Percentiles rank a stretch among this genome's conserved stretches.
Evolutionary conservation across 2,797 vertebrate species (phyloP).

Genomic region (Bryconaethiops microstoma): DNA sequence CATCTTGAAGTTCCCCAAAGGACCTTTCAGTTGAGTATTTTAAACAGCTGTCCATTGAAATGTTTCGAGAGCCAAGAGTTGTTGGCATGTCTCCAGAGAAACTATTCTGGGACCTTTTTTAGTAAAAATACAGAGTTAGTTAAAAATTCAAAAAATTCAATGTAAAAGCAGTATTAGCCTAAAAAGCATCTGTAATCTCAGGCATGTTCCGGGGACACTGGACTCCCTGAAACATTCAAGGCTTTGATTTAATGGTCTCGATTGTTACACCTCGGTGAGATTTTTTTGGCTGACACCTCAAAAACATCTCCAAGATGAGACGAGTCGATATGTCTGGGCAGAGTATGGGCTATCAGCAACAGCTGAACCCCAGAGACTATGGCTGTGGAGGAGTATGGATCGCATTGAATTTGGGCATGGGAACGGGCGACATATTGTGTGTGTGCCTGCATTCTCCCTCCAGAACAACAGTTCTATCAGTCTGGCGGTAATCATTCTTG

Average conservation of each 20-base stretch:
- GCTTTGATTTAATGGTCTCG: not conserved
- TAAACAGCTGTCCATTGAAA: no score
- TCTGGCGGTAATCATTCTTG: slow-evolving; percentile 11
- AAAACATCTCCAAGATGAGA: not conserved
- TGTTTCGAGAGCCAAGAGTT: no score
- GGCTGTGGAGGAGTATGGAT: slow-evolving; percentile 9
- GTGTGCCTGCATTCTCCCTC: slow-evolving; percentile 22
- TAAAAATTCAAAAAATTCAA: no score
- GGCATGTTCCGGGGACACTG: not conserved
- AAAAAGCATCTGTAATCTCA: no score
- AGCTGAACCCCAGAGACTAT: not conserved
- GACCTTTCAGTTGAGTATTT: no score
- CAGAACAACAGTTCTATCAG: slow-evolving; percentile 2
- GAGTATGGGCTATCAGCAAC: not conserved
- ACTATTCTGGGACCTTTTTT: no score
- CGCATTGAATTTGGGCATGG: not conserved
- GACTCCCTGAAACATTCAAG: not conserved
- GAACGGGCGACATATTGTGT: not conserved
- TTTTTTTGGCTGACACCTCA: not conserved
- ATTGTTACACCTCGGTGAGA: not conserved
- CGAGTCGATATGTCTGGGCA: not conserved
- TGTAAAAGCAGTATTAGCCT: not conserved
- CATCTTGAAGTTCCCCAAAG: no score
- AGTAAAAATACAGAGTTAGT: no score
- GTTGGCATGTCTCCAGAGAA: no score